Percentiles rank a stretch among this genome's conserved stretches.
phyloP scores from a whole-genome alignment of 2,888 invertebrate genomes.

The Agriotes lineatus region DNA sequence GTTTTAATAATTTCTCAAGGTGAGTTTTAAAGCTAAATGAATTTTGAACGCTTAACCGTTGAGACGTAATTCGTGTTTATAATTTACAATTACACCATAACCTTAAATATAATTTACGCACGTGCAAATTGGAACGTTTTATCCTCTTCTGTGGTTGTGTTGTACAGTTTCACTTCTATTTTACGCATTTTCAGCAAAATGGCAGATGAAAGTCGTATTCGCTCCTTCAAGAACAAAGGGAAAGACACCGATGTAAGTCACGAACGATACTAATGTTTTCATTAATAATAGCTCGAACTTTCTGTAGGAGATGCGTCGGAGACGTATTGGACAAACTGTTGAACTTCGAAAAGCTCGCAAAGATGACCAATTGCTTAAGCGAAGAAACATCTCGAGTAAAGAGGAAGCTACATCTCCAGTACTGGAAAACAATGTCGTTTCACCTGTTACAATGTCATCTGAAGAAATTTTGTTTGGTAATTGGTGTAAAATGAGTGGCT shows the following conservation, averaged over 20 bases:
- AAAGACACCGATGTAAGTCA: constrained; percentile 78
- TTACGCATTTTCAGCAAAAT: constrained; percentile 59
- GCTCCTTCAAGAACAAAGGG: constrained; percentile 83
- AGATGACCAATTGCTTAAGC: constrained; percentile 93
- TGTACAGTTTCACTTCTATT: neutral
- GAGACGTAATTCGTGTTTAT: too few species aligned
- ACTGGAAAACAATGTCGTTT: constrained; percentile 66
- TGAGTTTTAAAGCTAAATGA: neutral
- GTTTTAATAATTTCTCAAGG: constrained; percentile 8
- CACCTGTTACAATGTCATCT: constrained; percentile 70
- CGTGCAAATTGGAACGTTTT: neutral
- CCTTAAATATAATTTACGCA: neutral
- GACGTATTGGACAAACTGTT: constrained; percentile 89
- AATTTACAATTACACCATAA: neutral
- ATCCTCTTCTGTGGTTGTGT: neutral
- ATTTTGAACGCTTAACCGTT: too few species aligned
- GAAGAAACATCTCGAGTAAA: constrained; percentile 81
- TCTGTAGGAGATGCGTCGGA: constrained; percentile 85
- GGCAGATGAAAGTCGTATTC: constrained; percentile 76
- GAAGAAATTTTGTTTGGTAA: constrained; percentile 79
- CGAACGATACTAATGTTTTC: neutral
- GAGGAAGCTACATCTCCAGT: constrained; percentile 69
- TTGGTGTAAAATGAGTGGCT: too few species aligned
- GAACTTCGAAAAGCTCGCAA: constrained; percentile 93
- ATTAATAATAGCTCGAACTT: neutral